These are phyloP conservation scores for Drosophila bunnanda DNA, from an alignment of 2,888 invertebrate genomes.

Conservation along the genomic window DNA sequence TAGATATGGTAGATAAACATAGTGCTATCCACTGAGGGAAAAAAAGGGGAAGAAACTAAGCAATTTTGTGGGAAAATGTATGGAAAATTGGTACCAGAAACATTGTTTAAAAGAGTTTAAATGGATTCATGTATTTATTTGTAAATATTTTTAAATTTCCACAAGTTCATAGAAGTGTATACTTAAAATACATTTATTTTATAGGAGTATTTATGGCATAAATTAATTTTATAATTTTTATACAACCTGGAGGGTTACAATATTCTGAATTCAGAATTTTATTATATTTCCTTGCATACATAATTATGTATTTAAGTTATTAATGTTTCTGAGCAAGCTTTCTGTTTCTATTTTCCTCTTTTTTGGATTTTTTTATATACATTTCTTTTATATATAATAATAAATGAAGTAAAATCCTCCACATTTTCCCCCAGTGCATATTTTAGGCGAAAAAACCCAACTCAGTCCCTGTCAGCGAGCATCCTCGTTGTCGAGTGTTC, in stretches of 20 bases:
- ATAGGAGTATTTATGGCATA: too few relatives aligned
- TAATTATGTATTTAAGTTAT: too few relatives aligned
- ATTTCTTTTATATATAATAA: background rate
- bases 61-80: background rate
- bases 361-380: background rate
- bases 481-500: slow-evolving; percentile 61
- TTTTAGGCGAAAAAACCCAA: slow-evolving; percentile 4
- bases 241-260: too few relatives aligned
- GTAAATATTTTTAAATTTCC: too few relatives aligned
- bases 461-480: slow-evolving; percentile 53
- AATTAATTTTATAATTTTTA: too few relatives aligned
- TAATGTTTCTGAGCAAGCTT: background rate
- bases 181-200: too few relatives aligned
- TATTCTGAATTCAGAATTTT: too few relatives aligned
- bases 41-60: background rate
- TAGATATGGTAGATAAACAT: slow-evolving; percentile 14
- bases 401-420: background rate
- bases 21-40: background rate
- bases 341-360: background rate
- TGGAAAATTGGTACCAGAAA: background rate
- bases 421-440: background rate
- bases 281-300: too few relatives aligned
- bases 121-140: background rate
- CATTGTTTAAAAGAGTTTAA: background rate
- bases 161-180: too few relatives aligned